These are phyloP conservation scores for Carlito syrichta DNA, from an alignment of 2,113 vertebrate species.

Conservation along the genomic window DNA sequence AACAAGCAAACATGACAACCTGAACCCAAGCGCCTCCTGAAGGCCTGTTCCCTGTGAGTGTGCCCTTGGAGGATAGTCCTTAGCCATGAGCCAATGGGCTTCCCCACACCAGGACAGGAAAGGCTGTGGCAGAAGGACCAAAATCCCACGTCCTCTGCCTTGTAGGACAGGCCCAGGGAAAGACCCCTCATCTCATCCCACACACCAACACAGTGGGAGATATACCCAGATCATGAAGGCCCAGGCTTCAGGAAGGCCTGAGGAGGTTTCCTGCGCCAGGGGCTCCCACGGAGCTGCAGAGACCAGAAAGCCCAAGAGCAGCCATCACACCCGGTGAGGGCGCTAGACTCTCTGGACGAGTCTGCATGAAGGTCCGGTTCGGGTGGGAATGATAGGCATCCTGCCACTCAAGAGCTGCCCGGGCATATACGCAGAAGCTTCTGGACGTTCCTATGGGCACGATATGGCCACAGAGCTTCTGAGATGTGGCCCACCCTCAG, in stretches of 20 bases:
- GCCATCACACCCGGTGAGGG: background rate
- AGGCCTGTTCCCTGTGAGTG: background rate
- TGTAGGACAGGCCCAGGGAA: background rate
- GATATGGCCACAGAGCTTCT: fast-evolving
- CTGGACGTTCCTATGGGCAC: background rate
- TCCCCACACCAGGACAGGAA: background rate
- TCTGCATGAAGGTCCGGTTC: too few relatives aligned
- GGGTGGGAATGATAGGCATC: background rate
- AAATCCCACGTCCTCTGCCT: background rate
- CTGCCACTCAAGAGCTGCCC: background rate
- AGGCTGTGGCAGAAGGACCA: fast-evolving
- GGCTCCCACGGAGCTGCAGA: background rate
- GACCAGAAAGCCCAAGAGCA: background rate
- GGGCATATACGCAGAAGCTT: background rate
- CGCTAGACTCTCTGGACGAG: background rate
- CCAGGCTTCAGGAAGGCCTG: background rate
- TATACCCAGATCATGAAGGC: background rate
- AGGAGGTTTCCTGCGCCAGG: background rate
- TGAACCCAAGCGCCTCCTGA: background rate
- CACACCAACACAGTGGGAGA: background rate
- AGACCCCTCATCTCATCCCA: background rate
- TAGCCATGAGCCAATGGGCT: background rate
- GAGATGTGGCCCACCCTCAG: background rate
- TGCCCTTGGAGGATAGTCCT: background rate
- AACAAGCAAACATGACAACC: background rate